phyloP scores from a whole-genome alignment of 2,797 vertebrate species.

The Epinephelus malabaricus region DNA sequence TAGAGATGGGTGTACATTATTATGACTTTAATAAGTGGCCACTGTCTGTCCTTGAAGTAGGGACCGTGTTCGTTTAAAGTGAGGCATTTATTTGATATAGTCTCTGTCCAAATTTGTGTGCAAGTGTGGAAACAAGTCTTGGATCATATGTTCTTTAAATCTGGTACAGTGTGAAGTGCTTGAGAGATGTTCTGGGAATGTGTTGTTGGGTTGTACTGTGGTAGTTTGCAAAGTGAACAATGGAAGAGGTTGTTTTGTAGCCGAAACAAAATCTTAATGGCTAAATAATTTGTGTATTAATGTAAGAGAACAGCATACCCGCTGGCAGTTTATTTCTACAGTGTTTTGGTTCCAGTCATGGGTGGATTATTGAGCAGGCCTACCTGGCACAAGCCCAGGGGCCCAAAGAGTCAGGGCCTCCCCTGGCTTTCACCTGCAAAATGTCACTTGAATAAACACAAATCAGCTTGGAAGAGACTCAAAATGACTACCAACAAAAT shows the following conservation, averaged over 20 bases:
- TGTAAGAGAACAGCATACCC: neutral
- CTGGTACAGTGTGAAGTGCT: neutral
- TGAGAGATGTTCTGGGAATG: conserved; percentile 2
- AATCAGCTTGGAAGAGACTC: too few relatives aligned
- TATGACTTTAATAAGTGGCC: neutral
- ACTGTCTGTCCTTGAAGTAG: conserved; percentile 1
- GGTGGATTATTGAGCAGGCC: too few relatives aligned
- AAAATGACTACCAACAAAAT: too few relatives aligned
- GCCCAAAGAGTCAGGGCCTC: too few relatives aligned
- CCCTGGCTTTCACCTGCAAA: too few relatives aligned
- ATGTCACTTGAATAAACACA: too few relatives aligned
- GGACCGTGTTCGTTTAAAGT: neutral
- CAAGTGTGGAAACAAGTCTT: neutral
- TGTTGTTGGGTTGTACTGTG: conserved; percentile 8
- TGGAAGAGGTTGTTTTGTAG: neutral
- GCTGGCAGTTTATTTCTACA: neutral
- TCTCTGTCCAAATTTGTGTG: conserved; percentile 1
- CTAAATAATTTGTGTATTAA: conserved; percentile 16
- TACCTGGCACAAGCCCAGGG: too few relatives aligned
- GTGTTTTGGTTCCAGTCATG: neutral
- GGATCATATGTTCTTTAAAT: conserved; percentile 33
- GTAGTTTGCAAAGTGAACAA: conserved; percentile 2
- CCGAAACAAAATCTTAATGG: neutral
- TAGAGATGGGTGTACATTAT: conserved; percentile 1
- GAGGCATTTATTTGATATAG: neutral